Conservation (phyloP, 2,888 invertebrate genomes). For the Laspeyria flexula region DNA sequence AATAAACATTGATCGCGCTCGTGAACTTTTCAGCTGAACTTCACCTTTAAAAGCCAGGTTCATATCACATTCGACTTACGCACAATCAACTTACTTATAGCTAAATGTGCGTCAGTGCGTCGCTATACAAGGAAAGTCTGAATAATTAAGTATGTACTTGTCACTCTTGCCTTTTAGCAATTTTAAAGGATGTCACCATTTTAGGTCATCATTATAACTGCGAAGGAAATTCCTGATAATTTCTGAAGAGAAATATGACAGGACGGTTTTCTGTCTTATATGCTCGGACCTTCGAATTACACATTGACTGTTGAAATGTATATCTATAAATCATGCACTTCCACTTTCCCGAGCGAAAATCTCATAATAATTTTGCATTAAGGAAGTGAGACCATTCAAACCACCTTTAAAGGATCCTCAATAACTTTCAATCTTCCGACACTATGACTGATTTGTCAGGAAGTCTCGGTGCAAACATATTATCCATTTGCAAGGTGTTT, state of each 20-base stretch:
- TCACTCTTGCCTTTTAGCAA: too few relatives aligned
- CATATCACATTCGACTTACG: conserved; percentile 8
- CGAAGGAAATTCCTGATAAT: too few relatives aligned
- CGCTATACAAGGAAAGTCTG: neutral
- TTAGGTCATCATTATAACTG: too few relatives aligned
- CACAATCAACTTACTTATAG: conserved; percentile 2
- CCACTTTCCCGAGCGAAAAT: too few relatives aligned
- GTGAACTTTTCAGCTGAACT: conserved; percentile 44
- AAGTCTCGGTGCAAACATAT: conserved; percentile 19
- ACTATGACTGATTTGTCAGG: conserved; percentile 36
- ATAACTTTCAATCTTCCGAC: conserved; percentile 25
- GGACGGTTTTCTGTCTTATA: too few relatives aligned
- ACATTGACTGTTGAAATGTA: too few relatives aligned
- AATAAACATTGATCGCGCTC: conserved; percentile 4
- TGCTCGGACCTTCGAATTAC: too few relatives aligned
- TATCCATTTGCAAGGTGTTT: conserved; percentile 27
- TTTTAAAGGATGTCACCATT: too few relatives aligned
- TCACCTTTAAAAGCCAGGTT: conserved; percentile 44
- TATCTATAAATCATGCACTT: too few relatives aligned
- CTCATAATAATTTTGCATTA: neutral
- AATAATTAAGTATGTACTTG: neutral
- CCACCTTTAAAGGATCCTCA: conserved; percentile 17
- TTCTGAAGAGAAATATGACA: too few relatives aligned
- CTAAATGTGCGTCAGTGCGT: conserved; percentile 2
- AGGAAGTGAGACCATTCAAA: conserved; percentile 11